Evolutionary conservation across 1,140 invertebrate genomes (phyloP).

Genomic region (Tachypleus tridentatus): DNA sequence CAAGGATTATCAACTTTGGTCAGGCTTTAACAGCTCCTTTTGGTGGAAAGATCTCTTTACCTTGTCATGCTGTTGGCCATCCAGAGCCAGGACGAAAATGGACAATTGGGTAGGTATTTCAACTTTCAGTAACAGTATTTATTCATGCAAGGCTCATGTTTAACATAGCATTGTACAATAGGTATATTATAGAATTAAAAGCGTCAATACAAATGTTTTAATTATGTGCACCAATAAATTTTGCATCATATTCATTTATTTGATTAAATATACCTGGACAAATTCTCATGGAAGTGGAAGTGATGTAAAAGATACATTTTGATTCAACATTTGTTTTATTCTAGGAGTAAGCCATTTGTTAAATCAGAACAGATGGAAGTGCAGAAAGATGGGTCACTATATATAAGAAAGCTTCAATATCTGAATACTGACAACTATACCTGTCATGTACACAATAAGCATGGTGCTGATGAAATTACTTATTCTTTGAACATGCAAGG

Average conservation of each 20-base stretch:
- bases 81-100: slow-evolving; percentile 52
- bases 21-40: slow-evolving; percentile 18
- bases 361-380: slow-evolving; percentile 16
- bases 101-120: slow-evolving; percentile 46
- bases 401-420: slow-evolving; percentile 18
- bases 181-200: too few relatives aligned
- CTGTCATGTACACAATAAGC: slow-evolving; percentile 23
- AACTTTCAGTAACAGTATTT: neutral
- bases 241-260: too few relatives aligned
- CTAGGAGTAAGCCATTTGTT: slow-evolving; percentile 14
- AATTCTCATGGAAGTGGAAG: neutral
- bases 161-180: neutral
- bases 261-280: too few relatives aligned
- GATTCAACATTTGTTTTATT: too few relatives aligned
- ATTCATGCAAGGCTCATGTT: neutral
- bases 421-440: slow-evolving; percentile 25
- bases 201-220: too few relatives aligned
- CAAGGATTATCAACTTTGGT: slow-evolving; percentile 25
- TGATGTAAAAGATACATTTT: neutral
- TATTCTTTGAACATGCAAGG: slow-evolving; percentile 22
- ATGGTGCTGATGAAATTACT: slow-evolving; percentile 25
- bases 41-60: slow-evolving; percentile 22
- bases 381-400: slow-evolving; percentile 19
- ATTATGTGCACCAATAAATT: too few relatives aligned
- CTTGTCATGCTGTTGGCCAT: slow-evolving; percentile 24